Evolutionary conservation across 2,888 invertebrate genomes (phyloP), one percentile per base, ranked within the genome.

Genomic region (Harpalus rubripes): DNA sequence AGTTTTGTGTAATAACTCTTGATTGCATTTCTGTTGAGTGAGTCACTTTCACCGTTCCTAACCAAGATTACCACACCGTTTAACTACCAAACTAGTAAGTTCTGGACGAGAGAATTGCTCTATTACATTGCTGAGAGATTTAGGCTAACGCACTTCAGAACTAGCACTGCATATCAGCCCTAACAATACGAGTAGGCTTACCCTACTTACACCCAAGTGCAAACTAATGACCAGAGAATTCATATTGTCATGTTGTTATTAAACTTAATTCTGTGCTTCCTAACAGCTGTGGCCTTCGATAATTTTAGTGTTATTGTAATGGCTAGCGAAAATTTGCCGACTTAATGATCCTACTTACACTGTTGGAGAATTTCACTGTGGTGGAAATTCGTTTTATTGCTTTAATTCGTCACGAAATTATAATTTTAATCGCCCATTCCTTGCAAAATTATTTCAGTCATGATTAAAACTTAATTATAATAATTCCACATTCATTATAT

Each of bases 201-300:
- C 39, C 39, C 10, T 12, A 22, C 7, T 22, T 63, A 39, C 6
- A 68, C 39, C 68, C 12, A 12, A 26, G 68, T n/a, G 39, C n/a
- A 39, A 39, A 39, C 39, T 68, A 68, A 63, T 63, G 63, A 22
- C 12, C 18, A 6, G n/a, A 18, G 44, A 72, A 74, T 72, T 74
- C 74, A 56, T 74, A 74, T 74, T 74, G 74, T 74, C 74, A 74
- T 56, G 52, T 56, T 52, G 74, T 74, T 74, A 74, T 52, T 56
- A 56, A 74, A 10, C n/a, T 74, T 74, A 74, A 74, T 74, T 74
- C 44, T 74, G 74, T 52, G 44, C 52, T 74, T 74, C 2, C 12
- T 44, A 74, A 10, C 74, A 74, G 44, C 74, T 74, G 74, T 16
- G 52, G 52, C 74, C 44, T 74, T 52, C 52, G 74, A 74, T 74